These are phyloP conservation scores for Listronotus bonariensis DNA, from an alignment of 1,140 invertebrate species.

Conservation along the genomic window DNA sequence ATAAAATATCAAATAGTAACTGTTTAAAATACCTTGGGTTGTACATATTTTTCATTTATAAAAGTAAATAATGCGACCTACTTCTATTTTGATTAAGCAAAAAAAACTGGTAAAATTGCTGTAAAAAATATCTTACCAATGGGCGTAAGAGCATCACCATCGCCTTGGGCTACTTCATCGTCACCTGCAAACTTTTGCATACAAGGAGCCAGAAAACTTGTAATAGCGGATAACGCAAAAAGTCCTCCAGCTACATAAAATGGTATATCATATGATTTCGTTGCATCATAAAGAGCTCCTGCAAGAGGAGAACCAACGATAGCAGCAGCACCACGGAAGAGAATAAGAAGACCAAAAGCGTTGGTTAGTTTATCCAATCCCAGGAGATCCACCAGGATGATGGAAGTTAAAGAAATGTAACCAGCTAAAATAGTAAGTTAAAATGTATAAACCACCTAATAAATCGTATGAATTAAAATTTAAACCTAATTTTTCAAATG, in stretches of 20 bases:
- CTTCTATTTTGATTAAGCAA: no score
- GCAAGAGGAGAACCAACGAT: slow-evolving; percentile 82
- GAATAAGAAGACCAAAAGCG: slow-evolving; percentile 92
- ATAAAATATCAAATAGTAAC: no score
- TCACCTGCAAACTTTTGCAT: slow-evolving; percentile 65
- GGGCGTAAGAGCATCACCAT: slow-evolving; percentile 72
- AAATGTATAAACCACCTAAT: no score
- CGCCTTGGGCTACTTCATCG: slow-evolving; percentile 62
- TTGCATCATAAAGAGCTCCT: slow-evolving; percentile 87
- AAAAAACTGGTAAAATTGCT: neutral
- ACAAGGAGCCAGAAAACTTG: slow-evolving; percentile 78
- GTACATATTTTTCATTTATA: no score
- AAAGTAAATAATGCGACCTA: no score
- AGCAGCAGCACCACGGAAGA: slow-evolving; percentile 91
- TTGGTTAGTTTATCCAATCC: slow-evolving; percentile 95
- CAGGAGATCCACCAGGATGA: slow-evolving; percentile 94
- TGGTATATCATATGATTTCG: slow-evolving; percentile 81
- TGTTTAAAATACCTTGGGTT: no score
- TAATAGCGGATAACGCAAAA: slow-evolving; percentile 82
- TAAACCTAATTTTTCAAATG: no score
- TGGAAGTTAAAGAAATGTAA: slow-evolving; percentile 96
- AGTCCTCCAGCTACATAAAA: slow-evolving; percentile 92
- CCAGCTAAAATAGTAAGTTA: slow-evolving; percentile 69
- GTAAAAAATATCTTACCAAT: slow-evolving; percentile 55
- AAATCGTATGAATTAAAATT: no score